Base-by-base conservation (phyloP, 2,797 vertebrate species). In the Odontamblyopus lacepedii region DNA sequence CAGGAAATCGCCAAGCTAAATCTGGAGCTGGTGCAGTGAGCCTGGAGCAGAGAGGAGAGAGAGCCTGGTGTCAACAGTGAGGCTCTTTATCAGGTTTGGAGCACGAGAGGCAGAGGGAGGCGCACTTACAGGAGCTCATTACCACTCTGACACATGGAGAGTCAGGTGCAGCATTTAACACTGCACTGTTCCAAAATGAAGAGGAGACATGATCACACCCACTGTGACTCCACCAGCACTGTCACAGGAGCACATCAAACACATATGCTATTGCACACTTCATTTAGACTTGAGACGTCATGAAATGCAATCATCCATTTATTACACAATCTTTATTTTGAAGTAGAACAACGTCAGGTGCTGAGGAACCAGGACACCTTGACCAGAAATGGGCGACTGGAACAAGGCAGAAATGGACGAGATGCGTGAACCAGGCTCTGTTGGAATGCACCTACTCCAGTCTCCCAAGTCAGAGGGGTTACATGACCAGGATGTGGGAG, bases 1-100 rank as follows among this genome's bases (percentile, higher is more conserved):
- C 73, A 83, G 50, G 64, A 64, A 71, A 78, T 79, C 74, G 66
- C 7, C 69, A 63, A n/a, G 73, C 75, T 78, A 79, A 75, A 81
- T 83, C 75, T 77, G 18, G 71, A 38, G 63, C 55, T 74, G 0
- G 38, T 72, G 44, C 69, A 62, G 19, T 70, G 60, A 74, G 71
- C 55, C 73, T 64, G 65, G 35, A 65, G 72, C 60, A 4, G 26
- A 26, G 8, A 8, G 6, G 19, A 50, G 55, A 62, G 32, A 7
- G n/a, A 26, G 50, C 15, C 29, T 55, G 38, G 56, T 44, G 70
- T 75, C 67, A 64, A 8, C 48, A 29, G 16, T 64, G 30, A 9
- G 64, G 7, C 11, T 18, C 8, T 57, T 62, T 19, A 55, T 5
- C 9, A 18, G 1, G 27, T 71, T 74, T 67, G 71, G 63, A 64